Percentiles rank a stretch among this genome's conserved stretches.
Conservation (phyloP, 2,797 vertebrate genomes). For the Acrossocheilus fasciatus region DNA sequence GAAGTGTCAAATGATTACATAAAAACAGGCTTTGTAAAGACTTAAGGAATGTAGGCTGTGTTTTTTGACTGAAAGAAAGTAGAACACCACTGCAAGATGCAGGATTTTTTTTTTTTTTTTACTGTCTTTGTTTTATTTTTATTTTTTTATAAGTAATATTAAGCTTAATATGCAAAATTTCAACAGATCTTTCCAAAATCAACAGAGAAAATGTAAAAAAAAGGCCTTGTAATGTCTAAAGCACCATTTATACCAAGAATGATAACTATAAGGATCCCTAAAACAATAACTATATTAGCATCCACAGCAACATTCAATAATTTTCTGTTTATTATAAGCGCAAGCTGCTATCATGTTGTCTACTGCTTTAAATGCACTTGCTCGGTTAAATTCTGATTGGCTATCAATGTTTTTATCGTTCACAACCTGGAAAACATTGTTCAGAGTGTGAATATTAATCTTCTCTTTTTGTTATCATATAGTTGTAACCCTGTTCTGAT, state of each 20-base stretch:
- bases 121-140: too few species aligned
- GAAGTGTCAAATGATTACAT: conserved; percentile 24
- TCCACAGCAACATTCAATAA: too few species aligned
- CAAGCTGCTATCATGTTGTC: background rate
- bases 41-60: background rate
- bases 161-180: background rate
- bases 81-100: background rate
- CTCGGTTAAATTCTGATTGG: background rate
- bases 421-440: background rate
- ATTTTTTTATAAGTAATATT: too few species aligned
- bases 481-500: background rate
- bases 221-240: background rate
- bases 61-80: conserved; percentile 7
- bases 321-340: background rate
- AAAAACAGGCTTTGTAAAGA: conserved; percentile 38
- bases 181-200: background rate
- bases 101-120: too few species aligned
- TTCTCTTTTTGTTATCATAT: background rate
- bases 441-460: background rate
- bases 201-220: background rate
- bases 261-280: background rate
- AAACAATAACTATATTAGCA: background rate
- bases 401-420: background rate
- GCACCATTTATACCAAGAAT: background rate
- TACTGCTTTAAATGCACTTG: background rate